phyloP scores from a whole-genome alignment of 2,797 vertebrate species.

The Synaphobranchus kaupii region DNA sequence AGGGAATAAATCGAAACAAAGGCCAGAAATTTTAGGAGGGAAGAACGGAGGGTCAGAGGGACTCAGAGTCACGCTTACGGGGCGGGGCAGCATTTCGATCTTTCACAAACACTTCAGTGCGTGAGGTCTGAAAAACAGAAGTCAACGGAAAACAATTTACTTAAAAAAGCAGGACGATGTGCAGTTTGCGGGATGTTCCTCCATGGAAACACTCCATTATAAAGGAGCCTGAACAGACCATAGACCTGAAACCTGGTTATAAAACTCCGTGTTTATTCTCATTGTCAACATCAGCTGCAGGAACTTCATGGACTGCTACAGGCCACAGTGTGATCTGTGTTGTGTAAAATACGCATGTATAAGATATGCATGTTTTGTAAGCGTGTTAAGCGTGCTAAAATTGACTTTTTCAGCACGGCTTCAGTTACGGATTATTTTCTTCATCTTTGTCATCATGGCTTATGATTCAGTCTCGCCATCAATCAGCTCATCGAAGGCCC shows the following conservation, averaged over 20 bases:
- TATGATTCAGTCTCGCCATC: neutral
- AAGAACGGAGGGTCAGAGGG: neutral
- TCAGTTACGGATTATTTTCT: neutral
- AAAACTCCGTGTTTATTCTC: neutral
- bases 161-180: neutral
- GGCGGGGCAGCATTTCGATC: neutral
- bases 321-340: neutral
- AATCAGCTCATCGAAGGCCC: too few species aligned
- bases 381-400: neutral
- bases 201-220: neutral
- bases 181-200: neutral
- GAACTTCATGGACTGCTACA: neutral
- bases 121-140: neutral
- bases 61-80: neutral
- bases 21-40: neutral
- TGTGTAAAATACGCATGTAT: neutral
- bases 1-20: neutral
- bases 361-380: neutral
- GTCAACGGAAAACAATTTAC: neutral
- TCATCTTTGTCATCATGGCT: neutral
- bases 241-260: neutral
- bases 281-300: neutral
- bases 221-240: neutral
- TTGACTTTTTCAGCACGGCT: neutral
- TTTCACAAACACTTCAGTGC: neutral